Conservation (phyloP, 2,113 vertebrate genomes). For the Vidua chalybeata region DNA sequence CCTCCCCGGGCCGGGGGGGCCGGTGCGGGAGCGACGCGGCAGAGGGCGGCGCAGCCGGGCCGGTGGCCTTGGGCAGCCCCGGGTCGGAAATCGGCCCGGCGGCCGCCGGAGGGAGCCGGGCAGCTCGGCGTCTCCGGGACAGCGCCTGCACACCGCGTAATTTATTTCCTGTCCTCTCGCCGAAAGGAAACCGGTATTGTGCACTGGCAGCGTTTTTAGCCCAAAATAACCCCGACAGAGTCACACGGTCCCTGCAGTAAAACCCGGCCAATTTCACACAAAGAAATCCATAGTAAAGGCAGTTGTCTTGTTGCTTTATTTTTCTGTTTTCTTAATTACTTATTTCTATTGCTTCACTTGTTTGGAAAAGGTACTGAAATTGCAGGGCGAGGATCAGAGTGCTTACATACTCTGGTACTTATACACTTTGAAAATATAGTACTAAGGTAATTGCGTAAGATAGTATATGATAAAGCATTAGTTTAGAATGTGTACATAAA, state of each 20-base stretch:
- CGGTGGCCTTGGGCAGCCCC: not conserved
- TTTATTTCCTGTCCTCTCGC: not conserved
- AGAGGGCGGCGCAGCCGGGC: not conserved
- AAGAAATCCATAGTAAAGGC: not conserved
- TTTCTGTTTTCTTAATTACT: not conserved
- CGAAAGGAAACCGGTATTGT: not conserved
- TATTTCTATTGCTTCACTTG: not conserved
- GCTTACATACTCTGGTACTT: not conserved
- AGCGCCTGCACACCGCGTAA: not conserved
- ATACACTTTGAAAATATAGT: not conserved
- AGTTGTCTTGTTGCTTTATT: not conserved
- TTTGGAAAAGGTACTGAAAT: not conserved
- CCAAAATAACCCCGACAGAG: not conserved
- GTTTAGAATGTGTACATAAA: not conserved
- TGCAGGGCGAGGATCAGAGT: not conserved
- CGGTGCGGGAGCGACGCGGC: not conserved
- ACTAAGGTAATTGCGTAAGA: not conserved
- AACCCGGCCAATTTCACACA: not conserved
- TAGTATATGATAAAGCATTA: not conserved
- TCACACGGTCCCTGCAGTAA: not conserved
- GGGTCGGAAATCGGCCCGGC: not conserved
- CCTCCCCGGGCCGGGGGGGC: not conserved
- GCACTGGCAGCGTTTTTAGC: not conserved
- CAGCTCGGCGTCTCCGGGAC: not conserved
- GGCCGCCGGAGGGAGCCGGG: not conserved